Evolutionary conservation across 1,140 invertebrate genomes (phyloP).

Genomic region (Anastatus disparis): DNA sequence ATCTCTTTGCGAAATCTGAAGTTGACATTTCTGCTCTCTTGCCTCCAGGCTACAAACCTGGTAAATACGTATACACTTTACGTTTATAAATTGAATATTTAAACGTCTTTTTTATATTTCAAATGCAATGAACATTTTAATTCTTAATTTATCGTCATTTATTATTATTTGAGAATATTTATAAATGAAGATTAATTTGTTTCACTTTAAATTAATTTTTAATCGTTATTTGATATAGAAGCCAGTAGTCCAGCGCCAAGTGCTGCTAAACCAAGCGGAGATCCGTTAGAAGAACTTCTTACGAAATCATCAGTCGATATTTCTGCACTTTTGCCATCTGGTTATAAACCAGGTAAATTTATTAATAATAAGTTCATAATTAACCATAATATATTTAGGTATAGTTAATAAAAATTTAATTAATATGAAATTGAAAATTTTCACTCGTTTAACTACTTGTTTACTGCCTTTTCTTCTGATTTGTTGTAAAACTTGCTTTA

Average conservation of each 20-base stretch:
- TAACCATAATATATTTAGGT: neutral
- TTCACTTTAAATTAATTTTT: too few relatives aligned
- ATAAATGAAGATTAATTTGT: too few relatives aligned
- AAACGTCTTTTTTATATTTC: neutral
- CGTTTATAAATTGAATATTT: too few relatives aligned
- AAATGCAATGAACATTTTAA: neutral
- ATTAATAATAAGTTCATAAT: slow-evolving; percentile 41
- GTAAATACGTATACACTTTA: slow-evolving; percentile 29
- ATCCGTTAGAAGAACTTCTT: slow-evolving; percentile 47
- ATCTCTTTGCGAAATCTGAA: slow-evolving; percentile 64
- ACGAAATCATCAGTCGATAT: slow-evolving; percentile 70
- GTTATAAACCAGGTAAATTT: slow-evolving; percentile 61
- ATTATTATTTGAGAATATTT: neutral
- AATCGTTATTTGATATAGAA: neutral
- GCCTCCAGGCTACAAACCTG: slow-evolving; percentile 70
- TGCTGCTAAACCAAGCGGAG: neutral
- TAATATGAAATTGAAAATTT: too few relatives aligned
- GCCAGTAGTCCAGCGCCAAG: neutral
- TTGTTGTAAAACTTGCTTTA: too few relatives aligned
- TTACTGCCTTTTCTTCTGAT: neutral
- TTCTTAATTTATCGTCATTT: neutral
- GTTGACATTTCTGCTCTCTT: slow-evolving; percentile 73
- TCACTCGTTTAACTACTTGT: too few relatives aligned
- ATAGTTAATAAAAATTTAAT: too few relatives aligned
- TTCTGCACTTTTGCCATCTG: slow-evolving; percentile 74